Evolutionary conservation across 2,113 vertebrate species (phyloP).

Genomic region (Paradoxurus hermaphroditus): DNA sequence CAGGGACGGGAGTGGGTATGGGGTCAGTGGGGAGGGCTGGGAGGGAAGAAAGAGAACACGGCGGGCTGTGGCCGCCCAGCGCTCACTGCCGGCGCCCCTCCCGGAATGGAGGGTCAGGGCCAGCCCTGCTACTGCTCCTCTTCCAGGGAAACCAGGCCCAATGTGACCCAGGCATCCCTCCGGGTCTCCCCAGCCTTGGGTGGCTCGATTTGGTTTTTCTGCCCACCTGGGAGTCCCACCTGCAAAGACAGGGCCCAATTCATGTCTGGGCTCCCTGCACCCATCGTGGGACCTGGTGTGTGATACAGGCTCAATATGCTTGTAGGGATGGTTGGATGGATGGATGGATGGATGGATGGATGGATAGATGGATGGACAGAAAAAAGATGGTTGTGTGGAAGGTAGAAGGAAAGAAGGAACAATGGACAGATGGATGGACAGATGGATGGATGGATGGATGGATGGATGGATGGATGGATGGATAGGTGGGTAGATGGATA

Average conservation of each 20-base stretch:
- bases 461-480: too few species aligned
- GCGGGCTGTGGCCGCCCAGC: background rate
- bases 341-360: background rate
- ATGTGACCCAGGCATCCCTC: background rate
- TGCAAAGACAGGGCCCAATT: background rate
- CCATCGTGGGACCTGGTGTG: background rate
- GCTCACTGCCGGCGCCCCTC: background rate
- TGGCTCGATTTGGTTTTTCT: background rate
- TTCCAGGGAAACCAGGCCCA: background rate
- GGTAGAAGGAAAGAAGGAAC: too few species aligned
- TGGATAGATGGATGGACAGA: background rate
- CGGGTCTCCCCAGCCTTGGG: background rate
- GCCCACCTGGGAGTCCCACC: rapidly evolving
- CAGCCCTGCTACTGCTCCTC: background rate
- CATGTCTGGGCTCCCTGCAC: background rate
- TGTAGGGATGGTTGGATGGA: background rate
- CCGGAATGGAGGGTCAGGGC: background rate
- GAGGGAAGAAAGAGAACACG: background rate
- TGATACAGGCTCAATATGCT: background rate
- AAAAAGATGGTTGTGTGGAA: background rate
- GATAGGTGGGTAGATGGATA: too few species aligned
- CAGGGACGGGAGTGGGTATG: too few species aligned
- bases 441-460: background rate
- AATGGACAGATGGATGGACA: background rate
- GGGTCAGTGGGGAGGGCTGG: background rate